These are phyloP conservation scores for Ceratitis capitata DNA, from an alignment of 1,140 invertebrate genomes.

Conservation along the genomic window DNA sequence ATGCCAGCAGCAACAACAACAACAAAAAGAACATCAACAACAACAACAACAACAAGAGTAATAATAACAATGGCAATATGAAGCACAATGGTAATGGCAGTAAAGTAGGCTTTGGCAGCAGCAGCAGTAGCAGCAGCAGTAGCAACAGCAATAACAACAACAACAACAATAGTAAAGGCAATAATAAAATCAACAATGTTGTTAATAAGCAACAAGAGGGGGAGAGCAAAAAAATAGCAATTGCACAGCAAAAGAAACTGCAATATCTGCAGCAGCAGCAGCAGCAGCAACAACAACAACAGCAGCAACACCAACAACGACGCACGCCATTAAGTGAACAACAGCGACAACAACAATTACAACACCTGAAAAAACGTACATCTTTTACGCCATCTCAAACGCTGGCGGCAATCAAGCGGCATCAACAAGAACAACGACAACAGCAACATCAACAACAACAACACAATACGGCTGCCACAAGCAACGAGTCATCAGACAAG, in stretches of 20 bases:
- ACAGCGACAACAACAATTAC: conserved; percentile 57
- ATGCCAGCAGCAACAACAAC: conserved; percentile 37
- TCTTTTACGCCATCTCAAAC: conserved; percentile 63
- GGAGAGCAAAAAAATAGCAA: background rate
- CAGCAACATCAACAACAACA: conserved; percentile 45
- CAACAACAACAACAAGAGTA: conserved; percentile 43
- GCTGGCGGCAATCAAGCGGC: conserved; percentile 57
- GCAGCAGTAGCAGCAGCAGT: conserved; percentile 42
- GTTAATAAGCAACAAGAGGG: conserved; percentile 47
- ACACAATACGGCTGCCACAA: conserved; percentile 1
- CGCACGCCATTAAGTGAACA: conserved; percentile 40
- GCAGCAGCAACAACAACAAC: too few relatives aligned
- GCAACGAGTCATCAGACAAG: background rate
- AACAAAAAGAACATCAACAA: conserved; percentile 32
- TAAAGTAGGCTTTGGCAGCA: conserved; percentile 44
- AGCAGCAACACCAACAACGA: conserved; percentile 44
- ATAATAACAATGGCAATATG: conserved; percentile 46
- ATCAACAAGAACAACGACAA: conserved; percentile 50
- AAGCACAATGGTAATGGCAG: too few relatives aligned
- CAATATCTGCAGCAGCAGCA: conserved; percentile 21
- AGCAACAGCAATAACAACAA: conserved; percentile 47
- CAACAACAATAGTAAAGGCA: conserved; percentile 49
- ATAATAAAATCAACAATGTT: conserved; percentile 45
- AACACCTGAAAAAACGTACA: conserved; percentile 61
- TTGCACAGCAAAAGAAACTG: background rate